Evolutionary conservation across 1,140 invertebrate species (phyloP).

Genomic region (Maniola jurtina): DNA sequence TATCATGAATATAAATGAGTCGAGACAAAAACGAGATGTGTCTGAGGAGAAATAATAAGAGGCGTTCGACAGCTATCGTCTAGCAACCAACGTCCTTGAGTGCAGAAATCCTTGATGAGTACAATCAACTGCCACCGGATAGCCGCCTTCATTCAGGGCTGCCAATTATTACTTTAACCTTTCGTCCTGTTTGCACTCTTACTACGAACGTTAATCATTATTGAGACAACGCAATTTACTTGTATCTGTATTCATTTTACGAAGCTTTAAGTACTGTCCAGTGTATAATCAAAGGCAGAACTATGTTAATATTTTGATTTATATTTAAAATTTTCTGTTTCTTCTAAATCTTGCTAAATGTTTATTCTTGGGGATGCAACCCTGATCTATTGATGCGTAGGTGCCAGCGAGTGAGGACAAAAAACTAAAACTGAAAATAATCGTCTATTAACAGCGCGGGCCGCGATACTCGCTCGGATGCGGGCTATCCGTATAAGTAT

Average conservation of each 20-base stretch:
- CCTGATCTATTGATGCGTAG: constrained; percentile 51
- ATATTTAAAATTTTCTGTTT: too few species aligned
- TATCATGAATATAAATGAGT: constrained; percentile 76
- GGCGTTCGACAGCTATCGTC: constrained; percentile 65
- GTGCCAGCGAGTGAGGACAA: constrained; percentile 56
- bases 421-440: constrained; percentile 66
- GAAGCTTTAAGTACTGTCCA: not conserved
- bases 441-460: constrained; percentile 53
- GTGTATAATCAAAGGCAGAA: not conserved
- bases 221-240: not conserved
- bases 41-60: constrained; percentile 73
- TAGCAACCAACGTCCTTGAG: constrained; percentile 74
- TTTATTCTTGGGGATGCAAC: constrained; percentile 29
- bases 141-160: constrained; percentile 62
- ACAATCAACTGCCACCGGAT: constrained; percentile 77
- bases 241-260: too few species aligned
- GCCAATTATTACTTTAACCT: constrained; percentile 50
- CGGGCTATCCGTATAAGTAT: constrained; percentile 55
- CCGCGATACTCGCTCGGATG: constrained; percentile 41
- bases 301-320: too few species aligned
- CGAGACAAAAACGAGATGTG: constrained; percentile 72
- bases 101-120: constrained; percentile 77
- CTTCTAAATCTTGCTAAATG: not conserved
- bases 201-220: constrained; percentile 9
- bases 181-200: constrained; percentile 18